Evolutionary conservation across 2,113 vertebrate species (phyloP), one percentile per base, ranked within the genome.

Genomic region (Bufo bufo): DNA sequence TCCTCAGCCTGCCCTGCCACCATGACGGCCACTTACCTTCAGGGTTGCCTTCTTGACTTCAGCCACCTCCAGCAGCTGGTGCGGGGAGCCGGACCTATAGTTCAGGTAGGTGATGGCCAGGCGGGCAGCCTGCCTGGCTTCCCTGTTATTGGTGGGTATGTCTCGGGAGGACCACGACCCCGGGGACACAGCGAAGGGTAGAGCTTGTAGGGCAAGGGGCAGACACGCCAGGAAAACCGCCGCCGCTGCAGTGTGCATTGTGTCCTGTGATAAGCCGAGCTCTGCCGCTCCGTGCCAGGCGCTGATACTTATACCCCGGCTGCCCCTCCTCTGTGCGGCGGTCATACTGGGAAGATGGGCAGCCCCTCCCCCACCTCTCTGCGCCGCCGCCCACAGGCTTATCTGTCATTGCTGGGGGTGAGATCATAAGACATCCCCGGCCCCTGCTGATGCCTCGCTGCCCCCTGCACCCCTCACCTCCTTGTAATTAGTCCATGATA

Each of bases 41-140:
- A 90, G 1, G 19, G 87, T 89, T 49, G 91, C 92, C 47, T 88
- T 89, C 77, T 82, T 91, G 90, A 95, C 85, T 0, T 71, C 23
- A 0, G 33, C 85, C 86, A 93, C 91, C 45, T 4, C 79, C 20
- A 59, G 77, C 14, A 95, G 91, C 49, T 6, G 78, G 17, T 77
- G 79, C 52, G 91, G 94, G 11, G 93, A 94, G 0, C 54, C 90
- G 2, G 8, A 1, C 14, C 90, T 87, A 92, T 85, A 92, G 92
- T 95, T 95, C 90, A 82, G 47, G 88, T 92, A 92, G 9, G 94
- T 90, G 89, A 95, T 82, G 0, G 94, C 95, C 6, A 78, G 80
- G 16, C 89, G 45, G 13, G 93, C 94, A 20, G 91, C 92, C 17
- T 83, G 89, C 79, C 2, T 47, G 0, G 92, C 91, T 65, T 0